phyloP scores from a whole-genome alignment of 1,140 invertebrate species.

The Diachasma alloeum region DNA sequence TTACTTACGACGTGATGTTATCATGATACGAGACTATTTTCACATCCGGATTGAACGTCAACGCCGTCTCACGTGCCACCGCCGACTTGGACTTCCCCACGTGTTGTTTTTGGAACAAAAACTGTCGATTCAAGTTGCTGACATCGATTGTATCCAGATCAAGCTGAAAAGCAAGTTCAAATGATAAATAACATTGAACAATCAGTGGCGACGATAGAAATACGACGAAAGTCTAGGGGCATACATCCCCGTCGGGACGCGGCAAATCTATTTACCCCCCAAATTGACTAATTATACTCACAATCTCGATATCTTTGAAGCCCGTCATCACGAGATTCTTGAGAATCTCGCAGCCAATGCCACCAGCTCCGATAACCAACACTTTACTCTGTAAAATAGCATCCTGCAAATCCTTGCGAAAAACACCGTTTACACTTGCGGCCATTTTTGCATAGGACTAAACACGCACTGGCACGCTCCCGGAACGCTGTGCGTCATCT shows the following conservation, averaged over 20 bases:
- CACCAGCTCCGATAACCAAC: conserved; percentile 97
- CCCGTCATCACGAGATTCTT: conserved; percentile 97
- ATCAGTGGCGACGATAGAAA: background rate
- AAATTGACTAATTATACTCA: conserved; percentile 67
- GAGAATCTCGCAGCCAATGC: conserved; percentile 98
- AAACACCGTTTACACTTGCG: conserved; percentile 70
- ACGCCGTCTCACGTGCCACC: conserved; percentile 88
- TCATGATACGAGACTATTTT: conserved; percentile 92
- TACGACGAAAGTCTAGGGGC: background rate
- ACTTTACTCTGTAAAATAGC: conserved; percentile 67
- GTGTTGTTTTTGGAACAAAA: conserved; percentile 97
- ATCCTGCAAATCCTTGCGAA: conserved; percentile 67
- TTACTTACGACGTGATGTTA: conserved; percentile 87
- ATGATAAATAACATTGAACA: conserved; percentile 8
- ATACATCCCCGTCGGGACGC: background rate
- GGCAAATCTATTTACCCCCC: background rate
- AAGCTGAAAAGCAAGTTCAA: conserved; percentile 76
- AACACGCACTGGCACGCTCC: background rate
- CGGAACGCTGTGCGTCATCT: background rate
- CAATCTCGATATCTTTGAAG: conserved; percentile 93
- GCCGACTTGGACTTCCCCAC: conserved; percentile 95
- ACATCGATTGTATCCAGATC: conserved; percentile 99
- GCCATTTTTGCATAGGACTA: conserved; percentile 67
- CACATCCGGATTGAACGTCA: conserved; percentile 88
- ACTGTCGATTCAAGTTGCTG: conserved; percentile 99